Evolutionary conservation across 2,797 vertebrate species (phyloP), one percentile per base, ranked within the genome.

Genomic region (Benthosema pterotum): DNA sequence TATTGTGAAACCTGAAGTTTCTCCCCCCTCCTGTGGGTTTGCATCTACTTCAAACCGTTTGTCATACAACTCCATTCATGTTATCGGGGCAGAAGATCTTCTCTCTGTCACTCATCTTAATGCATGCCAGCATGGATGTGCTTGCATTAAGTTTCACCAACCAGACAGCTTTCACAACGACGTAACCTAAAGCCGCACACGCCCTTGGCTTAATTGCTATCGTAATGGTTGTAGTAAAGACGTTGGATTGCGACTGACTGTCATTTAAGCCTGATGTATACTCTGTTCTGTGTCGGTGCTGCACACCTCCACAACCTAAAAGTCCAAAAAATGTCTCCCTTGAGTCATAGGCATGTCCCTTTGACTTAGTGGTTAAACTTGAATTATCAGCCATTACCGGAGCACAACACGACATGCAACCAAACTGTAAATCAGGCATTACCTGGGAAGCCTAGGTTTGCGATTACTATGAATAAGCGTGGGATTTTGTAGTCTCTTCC

Each of bases 161-260:
- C 50, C 11, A 69, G 47, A 45, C 22, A 12, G 51, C 57, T 59
- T 42, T 57, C 43, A 65, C 54, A 60, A 58, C 45, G 25, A 5
- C 52, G 52, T 6, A 22, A 14, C 54, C n/a, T 28, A 3, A 54
- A 60, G 59, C 46, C 46, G 19, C 25, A 7, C 22, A 9, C 25
- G 62, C 45, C 45, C 18, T 61, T 49, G 57, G 5, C 25, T 32
- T 38, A 57, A 58, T 50, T 74, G n/a, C 3, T 28, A 42, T 38
- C 32, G 16, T 63, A 65, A 12, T 49, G 58, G 18, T 25, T 11
- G 22, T 3, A 2, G 13, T 63, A 52, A 74, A 74, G 65, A 4
- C 3, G 15, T 16, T 61, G 17, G 65, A 68, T 55, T 57, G 32
- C 32, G 64, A 4, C 32, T 52, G 15, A 32, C 28, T 22, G 48